Evolutionary conservation across 2,888 invertebrate species (phyloP).

Genomic region (Caenorhabditis angaria): DNA sequence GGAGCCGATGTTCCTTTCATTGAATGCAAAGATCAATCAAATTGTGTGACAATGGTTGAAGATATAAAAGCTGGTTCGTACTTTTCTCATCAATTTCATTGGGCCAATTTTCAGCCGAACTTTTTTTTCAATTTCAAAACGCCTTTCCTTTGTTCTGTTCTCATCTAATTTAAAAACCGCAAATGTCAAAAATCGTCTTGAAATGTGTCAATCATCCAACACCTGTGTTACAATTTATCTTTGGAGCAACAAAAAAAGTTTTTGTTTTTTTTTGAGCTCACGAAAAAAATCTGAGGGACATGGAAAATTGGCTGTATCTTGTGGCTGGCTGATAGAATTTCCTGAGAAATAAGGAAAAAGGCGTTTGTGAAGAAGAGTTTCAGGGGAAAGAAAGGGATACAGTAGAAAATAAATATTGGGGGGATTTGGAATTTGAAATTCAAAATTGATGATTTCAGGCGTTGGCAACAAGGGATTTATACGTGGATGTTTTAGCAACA

Average conservation of each 20-base stretch:
- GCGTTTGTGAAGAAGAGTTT: no score
- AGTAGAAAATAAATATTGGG: background rate
- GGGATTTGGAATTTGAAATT: background rate
- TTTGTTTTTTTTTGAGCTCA: constrained; percentile 9
- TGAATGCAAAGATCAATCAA: constrained; percentile 57
- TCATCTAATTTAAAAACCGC: constrained; percentile 5
- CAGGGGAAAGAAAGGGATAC: background rate
- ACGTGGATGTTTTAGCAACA: constrained; percentile 62
- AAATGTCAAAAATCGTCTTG: constrained; percentile 26
- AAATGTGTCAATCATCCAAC: constrained; percentile 28
- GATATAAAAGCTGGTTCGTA: constrained; percentile 64
- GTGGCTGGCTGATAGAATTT: background rate
- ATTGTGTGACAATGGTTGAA: constrained; percentile 66
- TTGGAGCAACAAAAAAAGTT: background rate
- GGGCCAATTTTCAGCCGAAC: no score
- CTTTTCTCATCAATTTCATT: background rate
- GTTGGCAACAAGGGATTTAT: constrained; percentile 66
- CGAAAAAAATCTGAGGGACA: background rate
- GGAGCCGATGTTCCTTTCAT: constrained; percentile 61
- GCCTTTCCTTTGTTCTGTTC: background rate
- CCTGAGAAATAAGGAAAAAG: background rate
- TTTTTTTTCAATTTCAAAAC: background rate
- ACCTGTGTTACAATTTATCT: background rate
- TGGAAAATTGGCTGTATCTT: constrained; percentile 7
- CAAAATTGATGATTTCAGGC: constrained; percentile 53